Evolutionary conservation across 2,113 vertebrate genomes (phyloP), one percentile per base, ranked within the genome.

Genomic region (Dipodomys spectabilis): DNA sequence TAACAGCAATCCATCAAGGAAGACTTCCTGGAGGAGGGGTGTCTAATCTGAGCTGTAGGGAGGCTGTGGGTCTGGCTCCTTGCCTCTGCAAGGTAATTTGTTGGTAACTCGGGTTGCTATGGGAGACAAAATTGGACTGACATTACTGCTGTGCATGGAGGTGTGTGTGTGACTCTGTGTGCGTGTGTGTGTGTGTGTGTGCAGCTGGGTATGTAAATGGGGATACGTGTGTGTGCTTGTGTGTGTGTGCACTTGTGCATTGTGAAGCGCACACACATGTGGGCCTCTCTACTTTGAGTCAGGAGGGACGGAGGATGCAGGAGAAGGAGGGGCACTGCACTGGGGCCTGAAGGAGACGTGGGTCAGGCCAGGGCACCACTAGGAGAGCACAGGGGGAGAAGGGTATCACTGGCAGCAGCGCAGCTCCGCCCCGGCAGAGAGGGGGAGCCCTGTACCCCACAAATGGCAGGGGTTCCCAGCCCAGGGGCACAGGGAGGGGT

Each of bases 11-110:
- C 87, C 67, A 45, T 81, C 87, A 71, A 45, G 57, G 45, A 45
- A 80, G 86, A 7, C 92, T 87, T 95, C 92, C 68, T 87, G 62
- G 86, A 94, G 45, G 45, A 95, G 82, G 22, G 1, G 2, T 65
- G 2, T 45, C 53, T 84, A 27, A 67, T 15, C 4, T 35, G 86
- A 77, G 12, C 13, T 1, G 13, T 11, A 25, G 22, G 6, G 15
- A 81, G 19, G 18, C 15, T 74, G 6, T 32, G 60, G 7, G 65
- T 79, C 23, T 13, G 15, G 62, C 27, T 53, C 27, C 78, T 90
- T 75, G 39, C n/a, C n/a, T 92, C 28, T 86, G 62, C 45, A 18
- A 78, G 69, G 68, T 30, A 32, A 20, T 68, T 64, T 64, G 22
- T 73, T 71, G 28, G 39, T 7, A 28, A 20, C 25, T 39, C 6